phyloP scores from a whole-genome alignment of 2,113 vertebrate species.

The Azemiops feae region DNA sequence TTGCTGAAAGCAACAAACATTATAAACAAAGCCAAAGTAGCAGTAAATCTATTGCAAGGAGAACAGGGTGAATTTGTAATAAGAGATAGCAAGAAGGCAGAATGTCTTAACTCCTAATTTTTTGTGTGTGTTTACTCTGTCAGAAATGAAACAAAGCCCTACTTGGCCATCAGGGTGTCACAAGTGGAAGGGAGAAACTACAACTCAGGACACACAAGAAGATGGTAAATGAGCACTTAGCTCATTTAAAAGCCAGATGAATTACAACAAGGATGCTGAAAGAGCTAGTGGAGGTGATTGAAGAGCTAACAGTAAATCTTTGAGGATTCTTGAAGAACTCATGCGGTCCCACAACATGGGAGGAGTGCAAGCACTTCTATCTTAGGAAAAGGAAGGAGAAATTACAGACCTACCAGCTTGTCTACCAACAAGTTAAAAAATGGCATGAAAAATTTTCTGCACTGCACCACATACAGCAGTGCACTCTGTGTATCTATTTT shows the following conservation, averaged over 20 bases:
- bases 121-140: neutral
- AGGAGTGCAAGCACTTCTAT: neutral
- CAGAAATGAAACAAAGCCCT: neutral
- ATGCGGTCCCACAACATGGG: neutral
- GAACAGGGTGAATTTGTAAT: neutral
- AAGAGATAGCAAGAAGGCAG: neutral
- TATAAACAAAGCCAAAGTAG: neutral
- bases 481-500: neutral
- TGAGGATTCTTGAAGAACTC: neutral
- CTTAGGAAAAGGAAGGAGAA: neutral
- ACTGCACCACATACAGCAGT: neutral
- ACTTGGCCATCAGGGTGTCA: neutral
- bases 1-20: neutral
- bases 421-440: neutral
- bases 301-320: neutral
- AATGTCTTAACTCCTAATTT: neutral
- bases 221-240: neutral
- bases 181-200: neutral
- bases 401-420: neutral
- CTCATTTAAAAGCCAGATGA: neutral
- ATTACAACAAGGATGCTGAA: neutral
- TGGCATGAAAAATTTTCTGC: neutral
- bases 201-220: neutral
- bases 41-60: neutral
- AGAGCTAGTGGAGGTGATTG: neutral